phyloP scores from a whole-genome alignment of 1,140 invertebrate species.

The Archegozetes longisetosus region DNA sequence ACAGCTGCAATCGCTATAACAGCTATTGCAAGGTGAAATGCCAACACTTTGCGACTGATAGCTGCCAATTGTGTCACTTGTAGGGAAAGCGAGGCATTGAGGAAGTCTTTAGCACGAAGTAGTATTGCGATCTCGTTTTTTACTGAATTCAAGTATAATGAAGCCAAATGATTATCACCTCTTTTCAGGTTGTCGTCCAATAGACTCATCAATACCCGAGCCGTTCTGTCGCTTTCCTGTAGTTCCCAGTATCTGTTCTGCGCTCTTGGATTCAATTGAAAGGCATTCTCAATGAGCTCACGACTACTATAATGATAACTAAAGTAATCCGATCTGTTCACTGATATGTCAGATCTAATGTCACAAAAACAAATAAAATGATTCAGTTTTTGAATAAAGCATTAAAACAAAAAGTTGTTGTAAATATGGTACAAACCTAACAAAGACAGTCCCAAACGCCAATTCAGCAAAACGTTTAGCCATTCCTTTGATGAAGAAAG shows the following conservation, averaged over 20 bases:
- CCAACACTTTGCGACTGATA: background rate
- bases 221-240: background rate
- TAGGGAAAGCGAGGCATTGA: background rate
- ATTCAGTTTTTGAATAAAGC: too few species aligned
- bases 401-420: background rate
- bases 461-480: constrained; percentile 11
- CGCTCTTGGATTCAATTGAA: constrained; percentile 2
- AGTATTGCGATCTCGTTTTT: constrained; percentile 8
- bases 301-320: constrained; percentile 9
- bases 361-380: too few species aligned
- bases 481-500: constrained; percentile 13
- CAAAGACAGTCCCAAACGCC: constrained; percentile 7
- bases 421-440: constrained; percentile 2
- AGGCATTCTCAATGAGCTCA: constrained; percentile 12
- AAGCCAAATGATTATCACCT: background rate
- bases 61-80: background rate
- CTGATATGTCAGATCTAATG: background rate
- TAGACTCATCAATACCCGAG: background rate
- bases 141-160: constrained; percentile 8
- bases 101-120: constrained; percentile 4
- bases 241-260: constrained; percentile 6
- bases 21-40: background rate
- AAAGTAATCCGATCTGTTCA: background rate
- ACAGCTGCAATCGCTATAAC: background rate
- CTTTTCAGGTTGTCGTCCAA: background rate